Evolutionary conservation across 1,140 invertebrate species (phyloP), one percentile per base, ranked within the genome.

Genomic region (Philotrypesis tridentata): DNA sequence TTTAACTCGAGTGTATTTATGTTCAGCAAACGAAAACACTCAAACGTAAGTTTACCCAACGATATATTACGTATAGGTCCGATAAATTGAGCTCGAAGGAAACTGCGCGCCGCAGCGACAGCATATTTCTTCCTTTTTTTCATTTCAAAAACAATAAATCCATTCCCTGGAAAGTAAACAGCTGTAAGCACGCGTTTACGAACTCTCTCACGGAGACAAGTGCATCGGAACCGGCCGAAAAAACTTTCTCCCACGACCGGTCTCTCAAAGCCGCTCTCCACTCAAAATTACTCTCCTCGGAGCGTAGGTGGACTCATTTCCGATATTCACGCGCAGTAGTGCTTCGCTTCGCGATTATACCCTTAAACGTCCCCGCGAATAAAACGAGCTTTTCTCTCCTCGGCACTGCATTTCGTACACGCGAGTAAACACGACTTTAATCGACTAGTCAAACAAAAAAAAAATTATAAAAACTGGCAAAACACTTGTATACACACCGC

Each of bases 181-280:
- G 17, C 17, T n/a, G 14, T 17, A 55, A 21, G 6, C 17, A 40
- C 37, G 37, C 37, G 37, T 9, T n/a, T n/a, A n/a, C n/a, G n/a
- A n/a, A n/a, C n/a, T n/a, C n/a, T n/a, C n/a, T 37, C 9, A 9
- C 33, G 33, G 33, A 9, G 33, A 29, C 29, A 68, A 68, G 29
- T 21, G 67, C 67, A 68, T 33, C 67, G 29, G n/a, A 68, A 68
- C 29, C 31, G 6, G 31, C 17, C 17, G 29, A 68, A 68, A 68
- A 68, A 68, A 68, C 67, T 68, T 68, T 68, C 67, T 37, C 67
- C 67, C 31, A 68, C 67, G 31, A 68, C 67, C 29, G 67, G 67
- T 68, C 67, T 68, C 14, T 68, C 33, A 3, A 31, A 68, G 12
- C 27, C 14, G 29, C 33, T 21, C 65, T 68, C 65, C 29, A 5